Base-by-base conservation (phyloP, 2,888 invertebrate genomes). In the Calliopum simillimum region DNA sequence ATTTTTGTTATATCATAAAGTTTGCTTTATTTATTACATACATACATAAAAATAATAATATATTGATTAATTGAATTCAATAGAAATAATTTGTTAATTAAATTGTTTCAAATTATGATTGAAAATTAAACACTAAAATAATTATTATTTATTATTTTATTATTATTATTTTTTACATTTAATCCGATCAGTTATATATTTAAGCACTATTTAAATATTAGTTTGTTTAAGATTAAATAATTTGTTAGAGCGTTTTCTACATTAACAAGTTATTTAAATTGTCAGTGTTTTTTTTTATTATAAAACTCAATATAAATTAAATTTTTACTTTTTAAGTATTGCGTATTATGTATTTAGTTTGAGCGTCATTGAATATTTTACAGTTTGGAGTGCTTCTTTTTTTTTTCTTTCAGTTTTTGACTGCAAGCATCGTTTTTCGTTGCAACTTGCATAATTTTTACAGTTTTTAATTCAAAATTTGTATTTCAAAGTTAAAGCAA, bases 171-270 rank as follows among this genome's bases (percentile, higher is more conserved):
- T 67, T 33, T 8, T 67, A 67, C 67, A 67, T 59, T 67, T 67
- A 67, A 46, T 59, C 49, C 59, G 49, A 67, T 67, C 49, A 49
- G 47, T 61, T 58, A 59, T 2, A 44, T 19, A 46, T 58, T 14
- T 46, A 43, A 47, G 49, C 47, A 59, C 59, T 49, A 67, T 19
- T 67, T 19, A n/a, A 33, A 41, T 59, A 21, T 14, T 43, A 64
- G 2, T 13, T 12, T 58, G 58, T 68, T 64, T 49, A 68, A 58
- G 56, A 43, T 70, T 47, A 62, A 53, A 47, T 73, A 62, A 53
- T 72, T 71, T 66, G 72, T 72, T 71, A 70, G 63, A 75, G 76
- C 79, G 80, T 81, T 82, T 74, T 79, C 81, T 83, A 82, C 82
- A n/a, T 82, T 82, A 78, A 83, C 82, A 82, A 81, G 62, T 70